Conservation (phyloP, 2,113 vertebrate species). For the Ammodytes dubius region DNA sequence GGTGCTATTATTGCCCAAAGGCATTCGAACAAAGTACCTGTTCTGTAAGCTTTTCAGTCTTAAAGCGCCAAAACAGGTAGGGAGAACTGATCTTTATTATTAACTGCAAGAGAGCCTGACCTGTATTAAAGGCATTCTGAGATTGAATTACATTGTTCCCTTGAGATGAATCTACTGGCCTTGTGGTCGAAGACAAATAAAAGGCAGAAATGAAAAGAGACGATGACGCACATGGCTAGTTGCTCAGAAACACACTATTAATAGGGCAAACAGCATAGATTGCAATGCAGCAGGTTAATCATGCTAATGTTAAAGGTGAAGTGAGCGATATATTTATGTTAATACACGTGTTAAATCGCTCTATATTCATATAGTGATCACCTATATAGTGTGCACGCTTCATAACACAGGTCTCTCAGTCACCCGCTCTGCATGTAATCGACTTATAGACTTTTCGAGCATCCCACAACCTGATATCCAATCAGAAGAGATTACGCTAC, state of each 20-base stretch:
- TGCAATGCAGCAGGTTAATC: neutral
- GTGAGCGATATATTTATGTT: too few relatives aligned
- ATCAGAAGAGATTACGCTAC: too few relatives aligned
- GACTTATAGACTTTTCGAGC: too few relatives aligned
- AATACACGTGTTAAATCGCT: too few relatives aligned
- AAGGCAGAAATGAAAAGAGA: conserved; percentile 5
- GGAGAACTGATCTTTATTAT: conserved; percentile 32
- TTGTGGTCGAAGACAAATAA: neutral
- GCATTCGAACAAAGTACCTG: conserved; percentile 50
- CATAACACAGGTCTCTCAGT: too few relatives aligned
- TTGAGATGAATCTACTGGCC: conserved; percentile 17
- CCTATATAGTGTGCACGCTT: too few relatives aligned
- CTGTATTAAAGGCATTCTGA: conserved; percentile 10
- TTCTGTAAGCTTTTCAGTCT: conserved; percentile 55
- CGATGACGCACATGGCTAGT: neutral
- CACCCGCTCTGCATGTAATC: too few relatives aligned
- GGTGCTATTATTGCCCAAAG: conserved; percentile 46
- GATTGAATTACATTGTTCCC: conserved; percentile 36
- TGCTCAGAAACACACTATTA: neutral
- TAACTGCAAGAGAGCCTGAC: conserved; percentile 33
- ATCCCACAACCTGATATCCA: too few relatives aligned
- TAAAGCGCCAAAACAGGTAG: conserved; percentile 40
- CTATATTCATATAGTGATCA: too few relatives aligned
- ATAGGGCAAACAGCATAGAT: neutral
- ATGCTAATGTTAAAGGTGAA: neutral